Percentiles rank a stretch among this genome's conserved stretches.
These are phyloP conservation scores for Chirona hameri DNA, from an alignment of 2,888 invertebrate species.

Conservation along the genomic window DNA sequence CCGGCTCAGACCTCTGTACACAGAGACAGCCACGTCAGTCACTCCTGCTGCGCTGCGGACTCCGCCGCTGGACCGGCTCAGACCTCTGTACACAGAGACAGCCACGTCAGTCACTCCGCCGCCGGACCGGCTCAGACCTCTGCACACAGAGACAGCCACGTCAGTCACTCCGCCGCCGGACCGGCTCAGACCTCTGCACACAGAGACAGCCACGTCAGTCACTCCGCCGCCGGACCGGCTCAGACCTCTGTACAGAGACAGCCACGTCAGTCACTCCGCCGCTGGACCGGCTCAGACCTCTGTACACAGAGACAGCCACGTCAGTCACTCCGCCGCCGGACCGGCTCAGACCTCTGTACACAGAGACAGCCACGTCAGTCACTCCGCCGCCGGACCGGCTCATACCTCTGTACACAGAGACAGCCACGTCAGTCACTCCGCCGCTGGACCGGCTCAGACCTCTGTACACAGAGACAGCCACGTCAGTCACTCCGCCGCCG, in stretches of 20 bases:
- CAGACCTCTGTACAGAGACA: not conserved
- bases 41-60: conserved; percentile 2
- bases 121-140: not conserved
- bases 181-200: not conserved
- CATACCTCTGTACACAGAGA: not conserved
- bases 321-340: not conserved
- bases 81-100: not conserved
- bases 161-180: not conserved
- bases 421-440: too few relatives aligned
- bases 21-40: not conserved
- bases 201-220: too few relatives aligned
- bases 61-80: not conserved
- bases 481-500: not conserved
- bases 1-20: not conserved
- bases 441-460: not conserved
- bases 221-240: not conserved
- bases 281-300: not conserved
- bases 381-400: not conserved
- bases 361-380: too few relatives aligned
- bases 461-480: not conserved
- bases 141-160: not conserved
- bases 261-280: too few relatives aligned
- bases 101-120: too few relatives aligned
- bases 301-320: not conserved
- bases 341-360: not conserved